Base-by-base conservation (phyloP, 2,113 vertebrate species). In the Nothobranchius furzeri region DNA sequence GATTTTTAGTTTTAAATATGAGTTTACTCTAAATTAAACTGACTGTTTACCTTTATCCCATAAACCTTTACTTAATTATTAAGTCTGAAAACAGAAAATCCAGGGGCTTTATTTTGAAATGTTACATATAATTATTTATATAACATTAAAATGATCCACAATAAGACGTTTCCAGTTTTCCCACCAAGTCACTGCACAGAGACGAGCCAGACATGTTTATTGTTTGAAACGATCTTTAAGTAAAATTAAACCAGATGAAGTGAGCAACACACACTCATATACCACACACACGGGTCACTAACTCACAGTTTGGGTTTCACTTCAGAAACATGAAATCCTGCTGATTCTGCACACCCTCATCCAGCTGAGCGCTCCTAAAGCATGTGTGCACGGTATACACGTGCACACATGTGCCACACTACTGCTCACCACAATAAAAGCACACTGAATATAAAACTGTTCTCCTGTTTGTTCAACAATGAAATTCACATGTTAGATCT, bases 351-450 rank as follows among this genome's bases (percentile, higher is more conserved):
- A 78, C 62, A 69, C 64, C 69, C 62, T 67, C 66, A 81, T 9
- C 43, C 37, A 40, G 1, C 37, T 40, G 37, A 40, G 9, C 24
- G 30, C 46, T 76, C 54, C 60, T 46, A 7, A 48, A 43, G 51
- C 47, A 4, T 6, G 62, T 10, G 56, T 55, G 24, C 20, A 2
- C 0, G 9, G 3, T 48, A 9, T 3, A 7, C 12, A 7, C 52
- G 7, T 2, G 7, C 7, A 56, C 50, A 59, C 68, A 12, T 20
- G 51, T 76, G 81, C 85, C 85, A 87, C 82, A 86, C 78, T 14
- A 54, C 49, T 61, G 84, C 77, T 70, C 2, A 25, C 64, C 85
- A 78, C 67, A 75, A 81, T 80, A 80, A 83, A 84, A 84, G 84
- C 82, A 74, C 48, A 61, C 58, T 6, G 37, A 40, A 40, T 40